Percentiles rank a stretch among this genome's conserved stretches.
These are phyloP conservation scores for Vanessa atalanta DNA, from an alignment of 1,140 invertebrate species.

Conservation along the genomic window DNA sequence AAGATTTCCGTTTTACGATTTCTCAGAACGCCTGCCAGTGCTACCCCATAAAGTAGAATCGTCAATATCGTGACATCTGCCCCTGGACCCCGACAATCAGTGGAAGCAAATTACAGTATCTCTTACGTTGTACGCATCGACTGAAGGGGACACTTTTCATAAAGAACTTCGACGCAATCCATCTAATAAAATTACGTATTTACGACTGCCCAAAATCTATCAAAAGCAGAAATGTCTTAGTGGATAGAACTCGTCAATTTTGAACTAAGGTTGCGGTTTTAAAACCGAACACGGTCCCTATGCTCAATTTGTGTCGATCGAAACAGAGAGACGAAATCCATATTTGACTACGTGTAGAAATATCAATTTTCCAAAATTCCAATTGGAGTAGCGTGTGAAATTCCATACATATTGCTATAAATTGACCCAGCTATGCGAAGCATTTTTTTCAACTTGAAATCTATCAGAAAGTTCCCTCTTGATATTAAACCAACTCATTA, in stretches of 20 bases:
- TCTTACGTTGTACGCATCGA: constrained; percentile 44
- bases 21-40: constrained; percentile 37
- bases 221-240: too few relatives aligned
- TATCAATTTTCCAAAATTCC: too few relatives aligned
- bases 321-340: too few relatives aligned
- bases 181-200: constrained; percentile 64
- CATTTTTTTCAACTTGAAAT: not conserved
- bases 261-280: too few relatives aligned
- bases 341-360: too few relatives aligned
- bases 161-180: constrained; percentile 54
- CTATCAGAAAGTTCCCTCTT: constrained; percentile 28
- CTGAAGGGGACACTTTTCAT: constrained; percentile 65
- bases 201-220: constrained; percentile 44
- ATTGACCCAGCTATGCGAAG: too few relatives aligned
- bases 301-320: too few relatives aligned
- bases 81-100: constrained; percentile 63
- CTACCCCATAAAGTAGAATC: constrained; percentile 65
- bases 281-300: too few relatives aligned
- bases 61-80: constrained; percentile 73
- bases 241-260: too few relatives aligned
- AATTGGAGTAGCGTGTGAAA: too few relatives aligned
- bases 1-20: constrained; percentile 36
- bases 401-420: too few relatives aligned
- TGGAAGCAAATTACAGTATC: constrained; percentile 68
- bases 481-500: constrained; percentile 60